Percentiles rank a stretch among this genome's conserved stretches.
Evolutionary conservation across 2,797 vertebrate species (phyloP).

Genomic region (Poeciliopsis infans): DNA sequence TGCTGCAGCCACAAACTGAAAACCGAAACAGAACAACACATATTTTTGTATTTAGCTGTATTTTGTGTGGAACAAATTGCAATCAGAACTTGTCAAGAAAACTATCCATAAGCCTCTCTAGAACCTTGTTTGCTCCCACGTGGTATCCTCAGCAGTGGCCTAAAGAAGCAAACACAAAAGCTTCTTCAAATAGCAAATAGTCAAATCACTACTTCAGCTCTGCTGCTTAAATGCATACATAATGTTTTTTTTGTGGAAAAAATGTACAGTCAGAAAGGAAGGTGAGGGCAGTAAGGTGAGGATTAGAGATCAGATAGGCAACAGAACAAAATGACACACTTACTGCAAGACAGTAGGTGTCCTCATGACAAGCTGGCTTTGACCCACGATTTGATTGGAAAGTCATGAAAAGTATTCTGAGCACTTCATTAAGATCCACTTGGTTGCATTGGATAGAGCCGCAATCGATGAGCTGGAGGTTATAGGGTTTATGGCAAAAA

Average conservation of each 20-base stretch:
- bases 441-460: constrained; percentile 67
- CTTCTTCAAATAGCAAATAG: constrained; percentile 72
- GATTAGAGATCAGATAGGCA: constrained; percentile 64
- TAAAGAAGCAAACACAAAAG: constrained; percentile 64
- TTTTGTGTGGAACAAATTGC: neutral
- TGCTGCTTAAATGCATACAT: constrained; percentile 67
- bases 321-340: constrained; percentile 51
- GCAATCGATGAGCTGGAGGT: constrained; percentile 57
- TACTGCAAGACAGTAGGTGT: constrained; percentile 61
- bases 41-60: constrained; percentile 51
- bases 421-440: constrained; percentile 62
- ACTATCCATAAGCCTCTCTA: constrained; percentile 28
- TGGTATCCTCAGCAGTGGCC: constrained; percentile 57
- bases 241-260: constrained; percentile 61
- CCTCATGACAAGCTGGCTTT: constrained; percentile 51
- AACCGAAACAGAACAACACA: constrained; percentile 63
- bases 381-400: constrained; percentile 46
- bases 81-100: constrained; percentile 50
- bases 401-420: constrained; percentile 40
- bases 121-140: constrained; percentile 57
- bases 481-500: constrained; percentile 42
- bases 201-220: constrained; percentile 61
- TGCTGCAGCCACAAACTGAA: constrained; percentile 44
- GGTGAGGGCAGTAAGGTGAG: constrained; percentile 27
- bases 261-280: constrained; percentile 55